These are phyloP conservation scores for Balaenoptera acutorostrata DNA, from an alignment of 2,113 vertebrate genomes.

Conservation along the genomic window DNA sequence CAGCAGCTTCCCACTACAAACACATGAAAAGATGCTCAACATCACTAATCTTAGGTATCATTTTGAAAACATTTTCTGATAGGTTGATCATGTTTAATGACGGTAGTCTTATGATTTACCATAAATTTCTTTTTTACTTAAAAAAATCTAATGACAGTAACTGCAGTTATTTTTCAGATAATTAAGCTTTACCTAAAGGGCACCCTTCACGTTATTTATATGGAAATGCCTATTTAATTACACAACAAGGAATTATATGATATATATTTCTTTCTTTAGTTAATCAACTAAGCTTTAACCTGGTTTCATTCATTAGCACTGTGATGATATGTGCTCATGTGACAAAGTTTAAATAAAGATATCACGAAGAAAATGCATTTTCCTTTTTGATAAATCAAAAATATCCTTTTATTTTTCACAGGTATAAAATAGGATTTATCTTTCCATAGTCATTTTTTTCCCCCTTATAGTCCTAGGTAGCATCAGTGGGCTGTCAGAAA, in stretches of 20 bases:
- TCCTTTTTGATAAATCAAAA: not conserved
- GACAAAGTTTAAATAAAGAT: not conserved
- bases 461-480: not conserved
- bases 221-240: not conserved
- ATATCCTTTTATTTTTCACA: not conserved
- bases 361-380: not conserved
- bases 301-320: not conserved
- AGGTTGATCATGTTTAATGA: not conserved
- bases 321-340: not conserved
- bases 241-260: not conserved
- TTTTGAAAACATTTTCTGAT: not conserved
- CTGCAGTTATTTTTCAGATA: constrained; percentile 4
- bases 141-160: not conserved
- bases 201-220: not conserved
- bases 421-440: not conserved
- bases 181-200: constrained; percentile 18
- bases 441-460: not conserved
- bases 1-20: too few relatives aligned
- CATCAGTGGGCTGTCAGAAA: not conserved
- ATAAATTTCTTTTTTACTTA: not conserved
- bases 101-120: not conserved
- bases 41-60: not conserved
- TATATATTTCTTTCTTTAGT: not conserved
- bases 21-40: too few relatives aligned
- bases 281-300: not conserved